Conservation (phyloP, 2,113 vertebrate genomes). For the Tetrao urogallus region DNA sequence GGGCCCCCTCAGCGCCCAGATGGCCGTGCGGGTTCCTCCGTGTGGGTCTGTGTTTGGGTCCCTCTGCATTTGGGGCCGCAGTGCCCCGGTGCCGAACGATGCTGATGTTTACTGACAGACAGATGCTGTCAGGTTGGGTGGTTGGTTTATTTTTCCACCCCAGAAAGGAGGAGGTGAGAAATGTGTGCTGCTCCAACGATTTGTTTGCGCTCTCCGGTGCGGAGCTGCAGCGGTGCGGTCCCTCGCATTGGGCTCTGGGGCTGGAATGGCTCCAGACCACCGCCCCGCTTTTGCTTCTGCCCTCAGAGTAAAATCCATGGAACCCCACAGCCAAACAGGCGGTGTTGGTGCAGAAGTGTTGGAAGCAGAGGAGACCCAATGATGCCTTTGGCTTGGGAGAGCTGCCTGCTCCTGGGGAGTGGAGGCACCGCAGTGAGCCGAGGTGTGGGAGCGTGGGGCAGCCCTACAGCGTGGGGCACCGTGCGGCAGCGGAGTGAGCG, state of each 20-base stretch:
- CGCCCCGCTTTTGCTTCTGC: no score
- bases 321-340: neutral
- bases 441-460: neutral
- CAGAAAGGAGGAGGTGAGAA: neutral
- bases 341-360: neutral
- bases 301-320: no score
- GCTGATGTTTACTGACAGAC: neutral
- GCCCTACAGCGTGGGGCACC: neutral
- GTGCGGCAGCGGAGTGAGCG: constrained; percentile 37
- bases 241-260: no score
- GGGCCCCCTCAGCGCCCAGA: rapidly evolving
- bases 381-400: neutral
- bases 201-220: neutral
- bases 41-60: neutral
- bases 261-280: no score
- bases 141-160: neutral
- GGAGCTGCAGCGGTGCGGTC: no score
- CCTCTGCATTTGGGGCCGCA: no score
- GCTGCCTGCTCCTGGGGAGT: neutral
- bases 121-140: neutral
- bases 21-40: neutral
- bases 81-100: no score
- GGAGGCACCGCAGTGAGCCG: neutral
- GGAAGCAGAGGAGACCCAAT: neutral
- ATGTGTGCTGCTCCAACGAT: neutral